Evolutionary conservation across 2,888 invertebrate genomes (phyloP).

Genomic region (Tinea trinotella): DNA sequence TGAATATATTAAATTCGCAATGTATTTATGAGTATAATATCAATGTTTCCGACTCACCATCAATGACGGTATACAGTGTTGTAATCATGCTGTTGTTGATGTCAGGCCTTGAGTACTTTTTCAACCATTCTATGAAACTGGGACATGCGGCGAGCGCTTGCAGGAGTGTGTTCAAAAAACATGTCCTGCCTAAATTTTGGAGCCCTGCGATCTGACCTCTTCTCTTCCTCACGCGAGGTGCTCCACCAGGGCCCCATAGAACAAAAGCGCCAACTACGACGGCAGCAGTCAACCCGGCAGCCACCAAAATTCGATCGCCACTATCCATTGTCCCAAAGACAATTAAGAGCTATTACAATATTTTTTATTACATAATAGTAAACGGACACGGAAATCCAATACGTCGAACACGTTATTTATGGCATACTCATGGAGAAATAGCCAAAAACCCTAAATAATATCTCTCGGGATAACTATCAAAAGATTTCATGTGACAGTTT

Average conservation of each 20-base stretch:
- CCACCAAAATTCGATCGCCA: conserved; percentile 83
- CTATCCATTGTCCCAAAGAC: conserved; percentile 70
- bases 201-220: conserved; percentile 87
- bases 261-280: conserved; percentile 88
- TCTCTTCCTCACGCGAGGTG: conserved; percentile 73
- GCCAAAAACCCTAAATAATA: neutral
- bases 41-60: no score
- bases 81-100: conserved; percentile 81
- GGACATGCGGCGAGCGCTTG: conserved; percentile 93
- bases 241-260: conserved; percentile 83
- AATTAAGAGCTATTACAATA: neutral
- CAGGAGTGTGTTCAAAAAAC: conserved; percentile 92
- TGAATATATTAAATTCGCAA: no score
- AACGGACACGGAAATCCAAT: neutral
- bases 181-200: conserved; percentile 92
- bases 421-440: neutral
- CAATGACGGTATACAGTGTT: conserved; percentile 81
- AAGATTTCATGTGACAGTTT: neutral
- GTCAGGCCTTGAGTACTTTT: conserved; percentile 72
- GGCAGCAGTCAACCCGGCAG: conserved; percentile 85
- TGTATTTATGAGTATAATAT: no score
- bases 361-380: neutral
- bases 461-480: neutral
- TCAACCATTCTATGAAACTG: conserved; percentile 87
- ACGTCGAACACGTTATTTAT: neutral